Evolutionary conservation across 2,888 invertebrate genomes (phyloP), one percentile per base, ranked within the genome.

Genomic region (Mactromeris polynyma): DNA sequence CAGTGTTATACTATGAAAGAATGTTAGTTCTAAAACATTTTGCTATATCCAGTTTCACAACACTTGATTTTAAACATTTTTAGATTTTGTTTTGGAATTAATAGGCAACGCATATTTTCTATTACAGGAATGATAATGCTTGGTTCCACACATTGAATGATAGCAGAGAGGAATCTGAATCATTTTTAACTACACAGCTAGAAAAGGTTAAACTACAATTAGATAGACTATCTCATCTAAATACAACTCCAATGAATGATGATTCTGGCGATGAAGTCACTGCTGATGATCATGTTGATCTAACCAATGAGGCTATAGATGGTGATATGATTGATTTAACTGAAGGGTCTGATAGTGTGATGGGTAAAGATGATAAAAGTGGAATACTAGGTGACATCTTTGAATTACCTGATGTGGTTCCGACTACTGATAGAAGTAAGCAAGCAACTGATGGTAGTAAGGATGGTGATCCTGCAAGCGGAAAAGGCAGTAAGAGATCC

Each of bases 271-370:
- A 64, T 26, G 26, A 64, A 64, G 9, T 7, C 26, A 9, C 26
- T 64, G 7, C 21, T 64, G 58, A 26, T 11, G 26, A n/a, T 64
- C n/a, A 9, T 64, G 26, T 64, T 9, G 26, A 64, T 26, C n/a
- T 64, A 26, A 26, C n/a, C 26, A 26, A n/a, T 11, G 11, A 73
- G 17, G 17, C 36, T 73, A 21, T 36, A 73, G 26, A 73, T 36
- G 19, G 4, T 73, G 73, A 73, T 73, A 73, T 19, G 11, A 73
- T 73, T 73, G 73, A 73, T 36, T 33, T 73, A 36, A 73, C 73
- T 4, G 36, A 19, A 17, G 36, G 0, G 6, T 4, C 36, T 36
- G 73, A 33, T 33, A 19, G 3, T 73, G 73, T 19, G 33, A 26
- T 73, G 17, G 73, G 36, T 36, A 19, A 33, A 36, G 73, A 73